phyloP scores from a whole-genome alignment of 2,113 vertebrate genomes.

The Podarcis cretensis region DNA sequence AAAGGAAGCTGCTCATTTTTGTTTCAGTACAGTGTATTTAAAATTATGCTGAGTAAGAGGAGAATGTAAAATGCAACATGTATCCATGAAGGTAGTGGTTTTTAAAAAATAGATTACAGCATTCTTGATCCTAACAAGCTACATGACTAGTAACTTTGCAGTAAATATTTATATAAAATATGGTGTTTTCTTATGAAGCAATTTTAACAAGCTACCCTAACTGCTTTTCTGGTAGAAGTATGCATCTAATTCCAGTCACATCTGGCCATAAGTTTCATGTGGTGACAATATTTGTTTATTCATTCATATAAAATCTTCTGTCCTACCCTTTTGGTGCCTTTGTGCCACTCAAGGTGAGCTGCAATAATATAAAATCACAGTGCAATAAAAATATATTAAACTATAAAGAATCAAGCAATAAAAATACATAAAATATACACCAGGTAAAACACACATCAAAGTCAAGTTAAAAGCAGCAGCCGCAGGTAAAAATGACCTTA shows the following conservation, averaged over 20 bases:
- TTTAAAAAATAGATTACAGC: not conserved
- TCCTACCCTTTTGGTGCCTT: no score
- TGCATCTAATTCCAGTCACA: not conserved
- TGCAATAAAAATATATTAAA: no score
- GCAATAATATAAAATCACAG: no score
- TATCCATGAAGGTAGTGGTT: not conserved
- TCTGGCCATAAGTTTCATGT: no score
- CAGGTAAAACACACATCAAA: no score
- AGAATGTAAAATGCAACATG: not conserved
- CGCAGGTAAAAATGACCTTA: no score
- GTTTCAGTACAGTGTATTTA: not conserved
- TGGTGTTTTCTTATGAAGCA: not conserved
- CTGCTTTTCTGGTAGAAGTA: not conserved
- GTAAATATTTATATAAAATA: not conserved
- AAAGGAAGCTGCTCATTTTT: not conserved
- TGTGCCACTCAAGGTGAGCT: no score
- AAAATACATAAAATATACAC: no score
- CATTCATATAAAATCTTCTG: not conserved
- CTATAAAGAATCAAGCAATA: no score
- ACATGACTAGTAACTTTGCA: not conserved
- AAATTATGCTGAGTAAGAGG: not conserved
- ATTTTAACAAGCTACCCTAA: not conserved
- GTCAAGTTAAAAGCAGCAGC: no score
- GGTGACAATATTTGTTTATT: not conserved
- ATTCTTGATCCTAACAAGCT: not conserved